phyloP scores from a whole-genome alignment of 2,797 vertebrate species.

The Hoplostethus mediterraneus region DNA sequence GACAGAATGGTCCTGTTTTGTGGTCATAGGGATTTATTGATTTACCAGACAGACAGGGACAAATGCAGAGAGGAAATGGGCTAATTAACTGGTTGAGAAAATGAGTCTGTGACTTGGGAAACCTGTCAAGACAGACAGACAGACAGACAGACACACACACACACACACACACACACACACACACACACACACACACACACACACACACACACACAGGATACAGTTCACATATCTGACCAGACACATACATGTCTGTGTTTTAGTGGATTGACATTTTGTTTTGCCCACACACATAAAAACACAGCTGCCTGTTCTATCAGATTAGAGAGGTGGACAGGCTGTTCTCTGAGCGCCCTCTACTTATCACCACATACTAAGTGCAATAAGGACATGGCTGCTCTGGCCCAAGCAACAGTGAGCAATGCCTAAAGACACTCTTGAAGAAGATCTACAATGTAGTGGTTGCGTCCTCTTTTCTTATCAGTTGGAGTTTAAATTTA shows the following conservation, averaged over 20 bases:
- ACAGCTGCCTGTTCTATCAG: slow-evolving; percentile 10
- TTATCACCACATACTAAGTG: slow-evolving; percentile 7
- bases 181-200: slow-evolving; percentile 4
- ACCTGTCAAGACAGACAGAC: slow-evolving; percentile 23
- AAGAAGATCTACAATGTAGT: slow-evolving; percentile 9
- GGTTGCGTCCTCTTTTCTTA: slow-evolving; percentile 22
- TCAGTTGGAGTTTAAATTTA: slow-evolving; percentile 30
- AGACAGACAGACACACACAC: not conserved
- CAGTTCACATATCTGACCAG: not conserved
- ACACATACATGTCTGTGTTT: not conserved
- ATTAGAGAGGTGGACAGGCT: slow-evolving; percentile 12
- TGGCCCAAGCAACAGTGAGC: slow-evolving; percentile 22
- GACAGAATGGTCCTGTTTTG: slow-evolving; percentile 34
- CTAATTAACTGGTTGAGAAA: slow-evolving; percentile 60
- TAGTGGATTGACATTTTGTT: slow-evolving; percentile 3
- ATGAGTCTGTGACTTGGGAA: slow-evolving; percentile 5
- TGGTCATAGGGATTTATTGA: slow-evolving; percentile 60
- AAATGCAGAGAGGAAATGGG: slow-evolving; percentile 56
- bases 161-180: not conserved
- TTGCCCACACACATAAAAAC: not conserved
- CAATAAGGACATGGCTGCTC: slow-evolving; percentile 20
- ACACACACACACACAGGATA: not conserved
- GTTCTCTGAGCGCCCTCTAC: slow-evolving; percentile 17
- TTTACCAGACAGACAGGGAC: slow-evolving; percentile 26
- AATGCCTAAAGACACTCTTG: slow-evolving; percentile 4